phyloP scores from a whole-genome alignment of 2,888 invertebrate species.

The Danaus chrysippus region DNA sequence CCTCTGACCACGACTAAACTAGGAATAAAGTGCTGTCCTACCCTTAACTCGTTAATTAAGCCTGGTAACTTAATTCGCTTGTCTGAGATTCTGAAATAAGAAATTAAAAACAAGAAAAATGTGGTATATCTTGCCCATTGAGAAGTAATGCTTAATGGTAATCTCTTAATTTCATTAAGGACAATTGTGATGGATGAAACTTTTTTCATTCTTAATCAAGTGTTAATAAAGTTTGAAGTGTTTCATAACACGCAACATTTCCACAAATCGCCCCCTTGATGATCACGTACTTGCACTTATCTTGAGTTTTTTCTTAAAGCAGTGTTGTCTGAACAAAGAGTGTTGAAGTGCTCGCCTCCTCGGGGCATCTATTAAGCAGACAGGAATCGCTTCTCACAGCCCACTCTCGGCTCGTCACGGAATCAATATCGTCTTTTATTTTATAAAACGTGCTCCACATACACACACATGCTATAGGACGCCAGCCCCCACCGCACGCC shows the following conservation, averaged over 20 bases:
- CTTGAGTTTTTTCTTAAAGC: constrained; percentile 43
- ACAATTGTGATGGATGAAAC: not conserved
- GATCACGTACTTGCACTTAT: constrained; percentile 32
- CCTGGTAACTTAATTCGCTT: constrained; percentile 59
- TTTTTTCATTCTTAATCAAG: constrained; percentile 1
- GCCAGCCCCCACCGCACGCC: constrained; percentile 24
- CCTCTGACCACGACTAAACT: constrained; percentile 62
- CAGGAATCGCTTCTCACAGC: constrained; percentile 76
- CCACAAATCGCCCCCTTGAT: constrained; percentile 23
- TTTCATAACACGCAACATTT: constrained; percentile 16
- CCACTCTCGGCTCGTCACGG: constrained; percentile 71
- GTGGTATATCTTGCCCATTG: too few relatives aligned
- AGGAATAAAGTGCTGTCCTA: constrained; percentile 65
- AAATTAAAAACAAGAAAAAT: constrained; percentile 12
- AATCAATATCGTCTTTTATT: constrained; percentile 78
- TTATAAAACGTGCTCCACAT: constrained; percentile 73
- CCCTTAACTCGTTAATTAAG: constrained; percentile 70
- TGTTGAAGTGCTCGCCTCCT: constrained; percentile 57
- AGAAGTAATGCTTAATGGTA: too few relatives aligned
- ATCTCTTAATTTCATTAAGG: too few relatives aligned
- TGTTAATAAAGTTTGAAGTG: constrained; percentile 16
- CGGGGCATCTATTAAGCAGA: constrained; percentile 69
- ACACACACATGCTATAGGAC: constrained; percentile 34
- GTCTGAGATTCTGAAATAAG: constrained; percentile 43
- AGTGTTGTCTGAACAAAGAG: constrained; percentile 48